These are phyloP conservation scores for Mesoligia furuncula DNA, from an alignment of 2,888 invertebrate species.

Conservation along the genomic window DNA sequence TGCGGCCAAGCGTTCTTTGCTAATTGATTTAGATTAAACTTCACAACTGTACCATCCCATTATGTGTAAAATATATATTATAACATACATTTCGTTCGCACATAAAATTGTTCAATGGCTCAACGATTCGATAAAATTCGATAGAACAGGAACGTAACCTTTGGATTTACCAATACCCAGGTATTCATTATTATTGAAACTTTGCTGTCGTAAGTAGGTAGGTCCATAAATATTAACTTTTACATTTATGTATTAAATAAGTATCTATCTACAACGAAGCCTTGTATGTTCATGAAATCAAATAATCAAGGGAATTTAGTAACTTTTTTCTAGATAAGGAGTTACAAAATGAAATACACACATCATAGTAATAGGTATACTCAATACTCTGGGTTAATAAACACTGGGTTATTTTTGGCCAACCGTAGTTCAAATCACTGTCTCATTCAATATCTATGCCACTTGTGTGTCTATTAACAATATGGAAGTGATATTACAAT, in stretches of 20 bases:
- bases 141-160: neutral
- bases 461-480: conserved; percentile 16
- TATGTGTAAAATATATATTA: conserved; percentile 2
- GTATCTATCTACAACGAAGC: neutral
- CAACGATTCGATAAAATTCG: neutral
- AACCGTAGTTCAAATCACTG: neutral
- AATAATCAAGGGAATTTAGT: neutral
- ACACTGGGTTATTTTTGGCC: neutral
- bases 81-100: neutral
- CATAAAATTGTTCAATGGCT: neutral
- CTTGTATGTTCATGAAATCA: neutral
- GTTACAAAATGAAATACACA: neutral
- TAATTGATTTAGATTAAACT: conserved; percentile 44
- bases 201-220: neutral
- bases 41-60: neutral
- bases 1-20: neutral
- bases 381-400: neutral
- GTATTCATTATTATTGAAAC: neutral
- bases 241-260: too few relatives aligned
- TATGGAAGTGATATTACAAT: conserved; percentile 12
- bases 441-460: neutral
- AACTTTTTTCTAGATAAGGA: neutral
- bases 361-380: neutral
- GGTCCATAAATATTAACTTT: too few relatives aligned
- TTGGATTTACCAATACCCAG: neutral